Conservation (phyloP, 2,888 invertebrate species). For the Eudemis profundana region DNA sequence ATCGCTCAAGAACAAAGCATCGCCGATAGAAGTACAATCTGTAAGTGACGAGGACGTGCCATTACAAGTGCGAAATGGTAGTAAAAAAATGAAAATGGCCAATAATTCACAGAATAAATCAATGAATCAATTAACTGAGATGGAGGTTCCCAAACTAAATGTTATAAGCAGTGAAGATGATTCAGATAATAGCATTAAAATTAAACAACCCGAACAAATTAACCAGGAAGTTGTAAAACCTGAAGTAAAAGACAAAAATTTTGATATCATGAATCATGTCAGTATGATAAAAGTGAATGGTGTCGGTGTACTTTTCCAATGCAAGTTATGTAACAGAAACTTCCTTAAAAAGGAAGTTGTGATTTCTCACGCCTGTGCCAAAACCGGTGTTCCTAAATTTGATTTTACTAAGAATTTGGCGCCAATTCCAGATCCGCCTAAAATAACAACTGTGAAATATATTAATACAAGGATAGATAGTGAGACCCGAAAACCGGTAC, state of each 20-base stretch:
- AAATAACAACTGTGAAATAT: conserved; percentile 72
- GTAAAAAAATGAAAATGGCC: conserved; percentile 2
- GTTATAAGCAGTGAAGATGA: conserved; percentile 32
- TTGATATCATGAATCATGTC: conserved; percentile 78
- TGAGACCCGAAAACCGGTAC: conserved; percentile 54
- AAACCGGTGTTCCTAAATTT: conserved; percentile 68
- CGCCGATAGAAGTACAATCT: conserved; percentile 2
- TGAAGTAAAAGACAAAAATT: conserved; percentile 48
- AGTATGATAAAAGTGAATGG: conserved; percentile 78
- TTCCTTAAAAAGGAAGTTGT: conserved; percentile 77
- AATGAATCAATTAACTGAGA: neutral
- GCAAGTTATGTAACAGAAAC: conserved; percentile 78
- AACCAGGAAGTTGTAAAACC: conserved; percentile 14
- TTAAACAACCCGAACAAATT: conserved; percentile 34
- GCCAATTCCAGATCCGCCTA: conserved; percentile 62
- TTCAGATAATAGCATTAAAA: conserved; percentile 37
- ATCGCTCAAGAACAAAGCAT: neutral
- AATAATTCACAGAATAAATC: conserved; percentile 14
- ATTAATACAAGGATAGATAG: conserved; percentile 66
- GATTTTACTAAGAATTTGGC: conserved; percentile 58
- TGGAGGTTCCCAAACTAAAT: conserved; percentile 12
- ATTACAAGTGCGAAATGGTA: conserved; percentile 1
- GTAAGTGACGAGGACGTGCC: conserved; percentile 15
- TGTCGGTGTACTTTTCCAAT: conserved; percentile 78
- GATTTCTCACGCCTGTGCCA: conserved; percentile 74